phyloP scores from a whole-genome alignment of 1,140 invertebrate genomes.

The Lordiphosa clarofinis region DNA sequence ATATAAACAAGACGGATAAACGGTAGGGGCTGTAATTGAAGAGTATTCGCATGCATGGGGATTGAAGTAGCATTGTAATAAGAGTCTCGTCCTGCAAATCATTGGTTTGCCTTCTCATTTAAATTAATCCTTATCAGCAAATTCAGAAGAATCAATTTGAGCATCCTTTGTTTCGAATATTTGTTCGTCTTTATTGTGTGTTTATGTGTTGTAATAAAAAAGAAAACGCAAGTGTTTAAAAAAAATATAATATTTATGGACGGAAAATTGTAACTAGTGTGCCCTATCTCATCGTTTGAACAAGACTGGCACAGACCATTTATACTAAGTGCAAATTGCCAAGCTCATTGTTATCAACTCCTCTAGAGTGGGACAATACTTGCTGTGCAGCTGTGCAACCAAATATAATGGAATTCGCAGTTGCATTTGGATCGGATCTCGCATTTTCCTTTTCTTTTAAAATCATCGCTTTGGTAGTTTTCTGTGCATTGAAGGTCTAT shows the following conservation, averaged over 20 bases:
- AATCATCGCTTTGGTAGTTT: background rate
- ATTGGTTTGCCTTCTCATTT: slow-evolving; percentile 7
- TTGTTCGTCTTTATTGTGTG: slow-evolving; percentile 10
- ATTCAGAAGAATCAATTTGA: slow-evolving; percentile 58
- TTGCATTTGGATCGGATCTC: background rate
- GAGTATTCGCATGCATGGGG: slow-evolving; percentile 5
- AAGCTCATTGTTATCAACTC: too few species aligned
- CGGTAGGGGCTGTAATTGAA: slow-evolving; percentile 3
- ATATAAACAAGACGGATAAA: slow-evolving; percentile 6
- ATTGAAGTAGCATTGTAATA: slow-evolving; percentile 1
- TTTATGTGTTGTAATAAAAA: slow-evolving; percentile 3
- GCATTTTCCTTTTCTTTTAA: background rate
- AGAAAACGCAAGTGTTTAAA: background rate
- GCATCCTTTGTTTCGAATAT: slow-evolving; percentile 21
- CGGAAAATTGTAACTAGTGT: slow-evolving; percentile 14
- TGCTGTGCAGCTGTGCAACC: too few species aligned
- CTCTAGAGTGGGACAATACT: too few species aligned
- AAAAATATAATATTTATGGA: slow-evolving; percentile 33
- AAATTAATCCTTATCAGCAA: slow-evolving; percentile 28
- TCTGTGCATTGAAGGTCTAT: background rate
- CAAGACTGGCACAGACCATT: background rate
- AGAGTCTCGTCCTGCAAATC: slow-evolving; percentile 1
- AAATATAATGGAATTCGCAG: too few species aligned
- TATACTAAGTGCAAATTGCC: too few species aligned
- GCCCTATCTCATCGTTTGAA: background rate